These are phyloP conservation scores for Oscheius onirici DNA, from an alignment of 2,888 invertebrate genomes.

Conservation along the genomic window DNA sequence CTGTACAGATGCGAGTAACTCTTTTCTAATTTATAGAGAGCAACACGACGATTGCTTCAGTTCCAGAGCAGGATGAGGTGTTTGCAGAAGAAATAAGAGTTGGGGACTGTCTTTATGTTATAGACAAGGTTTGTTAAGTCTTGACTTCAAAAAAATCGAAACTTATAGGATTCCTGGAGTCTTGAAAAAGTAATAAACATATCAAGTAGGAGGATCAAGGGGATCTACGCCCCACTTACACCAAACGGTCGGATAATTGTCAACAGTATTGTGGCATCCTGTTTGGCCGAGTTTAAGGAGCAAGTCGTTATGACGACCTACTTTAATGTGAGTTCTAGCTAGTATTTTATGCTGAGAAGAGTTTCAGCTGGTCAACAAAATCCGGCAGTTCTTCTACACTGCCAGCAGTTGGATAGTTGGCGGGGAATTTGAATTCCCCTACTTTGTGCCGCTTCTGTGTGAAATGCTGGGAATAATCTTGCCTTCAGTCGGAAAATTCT, in stretches of 20 bases:
- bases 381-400: neutral
- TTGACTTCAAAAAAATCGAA: neutral
- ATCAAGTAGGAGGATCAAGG: neutral
- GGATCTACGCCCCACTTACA: conserved; percentile 2
- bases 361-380: neutral
- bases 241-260: neutral
- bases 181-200: neutral
- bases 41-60: neutral
- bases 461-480: no score
- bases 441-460: no score
- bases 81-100: conserved; percentile 38
- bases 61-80: conserved; percentile 29
- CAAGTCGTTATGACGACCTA: neutral
- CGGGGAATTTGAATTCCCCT: no score
- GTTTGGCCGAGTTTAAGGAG: neutral
- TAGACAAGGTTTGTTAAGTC: conserved; percentile 24
- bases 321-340: neutral
- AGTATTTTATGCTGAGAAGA: neutral
- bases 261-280: neutral
- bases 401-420: no score
- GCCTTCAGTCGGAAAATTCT: no score
- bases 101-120: conserved; percentile 47
- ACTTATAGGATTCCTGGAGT: neutral
- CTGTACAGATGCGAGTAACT: neutral
- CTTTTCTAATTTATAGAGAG: neutral